Base-by-base conservation (phyloP, 2,113 vertebrate genomes). In the Rhinichthys klamathensis region DNA sequence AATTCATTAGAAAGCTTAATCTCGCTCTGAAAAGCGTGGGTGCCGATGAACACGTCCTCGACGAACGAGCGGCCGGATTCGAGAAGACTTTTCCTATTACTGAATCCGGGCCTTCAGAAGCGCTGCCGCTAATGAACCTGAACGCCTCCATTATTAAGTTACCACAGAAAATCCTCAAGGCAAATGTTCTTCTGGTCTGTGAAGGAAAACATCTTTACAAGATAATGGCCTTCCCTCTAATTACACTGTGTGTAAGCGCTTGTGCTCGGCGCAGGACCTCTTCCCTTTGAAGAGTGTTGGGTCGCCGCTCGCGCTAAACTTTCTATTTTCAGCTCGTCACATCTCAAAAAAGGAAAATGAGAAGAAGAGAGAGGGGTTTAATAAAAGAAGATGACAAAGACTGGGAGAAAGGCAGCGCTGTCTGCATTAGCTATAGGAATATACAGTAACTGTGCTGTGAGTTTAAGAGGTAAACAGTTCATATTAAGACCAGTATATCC, bases 61-160 rank as follows among this genome's bases (percentile, higher is more conserved):
- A 21, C 6, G 54, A 56, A 56, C 73, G 61, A 72, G 72, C 61
- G 81, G 65, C 15, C 69, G 76, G 38, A 85, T 65, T 80, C 21
- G 35, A 72, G 72, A 76, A 88, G 79, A 79, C 70, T 83, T 89
- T 83, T 93, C 89, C 92, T 88, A 91, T 92, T 92, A 94, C 94
- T 92, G 92, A 90, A 89, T 56, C 89, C 89, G 90, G 77, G 91
- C 94, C 94, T 93, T 92, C 92, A 94, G 93, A 96, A 96, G 94
- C 83, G 87, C 90, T 80, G 93, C 88, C 84, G 76, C 90, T 95
- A 95, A 94, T 93, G 93, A 95, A 94, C 92, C 93, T 96, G 95
- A 96, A 96, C 93, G 84, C 90, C 93, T 93, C 90, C 91, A 95
- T 95, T 94, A 96, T 96, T 95, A 96, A 96, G 92, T 96, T 94